Evolutionary conservation across 2,113 vertebrate species (phyloP), one percentile per base, ranked within the genome.

Genomic region (Hippocampus guttulatus): DNA sequence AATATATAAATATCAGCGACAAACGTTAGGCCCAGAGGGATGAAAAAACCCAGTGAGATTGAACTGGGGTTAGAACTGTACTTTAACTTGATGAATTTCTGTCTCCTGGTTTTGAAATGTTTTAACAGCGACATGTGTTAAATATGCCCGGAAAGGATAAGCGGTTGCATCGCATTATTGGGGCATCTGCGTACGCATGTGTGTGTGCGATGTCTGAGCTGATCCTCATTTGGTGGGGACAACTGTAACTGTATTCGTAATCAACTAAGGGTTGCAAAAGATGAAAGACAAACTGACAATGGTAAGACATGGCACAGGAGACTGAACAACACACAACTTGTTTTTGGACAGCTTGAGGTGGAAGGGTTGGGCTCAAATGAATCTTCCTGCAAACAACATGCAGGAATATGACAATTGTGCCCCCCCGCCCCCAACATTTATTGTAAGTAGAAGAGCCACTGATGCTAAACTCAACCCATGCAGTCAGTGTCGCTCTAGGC

Each of bases 1-100:
- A 21, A 60, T 1, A 60, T 18, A 18, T 30, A 16, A 55, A 8
- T n/a, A n/a, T 9, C 21, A 8, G 27, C 7, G 68, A 64, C 40
- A 41, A 45, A 27, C 40, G n/a, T 52, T 54, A 30, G 27, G 30
- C 27, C 30, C 16, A 6, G 64, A 61, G 69, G 30, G 14, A 68
- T 47, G 16, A 63, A 67, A 73, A 65, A 69, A 71, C n/a, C 23
- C 68, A 20, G 1, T 45, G 54, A 41, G 21, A 65, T 66, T 6
- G 27, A 40, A 43, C 23, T 23, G 3, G n/a, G 7, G 62, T 10
- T 65, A 38, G 54, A 62, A 8, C 15, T 45, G 15, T 60, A 43
- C 25, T 30, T 45, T 23, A 8, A 68, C 20, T 23, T 66, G n/a
- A 47, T 47, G 20, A 41, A 41, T 21, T 41, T 58, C 63, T 40